Evolutionary conservation across 2,113 vertebrate genomes (phyloP).

Genomic region (Barbus barbus): DNA sequence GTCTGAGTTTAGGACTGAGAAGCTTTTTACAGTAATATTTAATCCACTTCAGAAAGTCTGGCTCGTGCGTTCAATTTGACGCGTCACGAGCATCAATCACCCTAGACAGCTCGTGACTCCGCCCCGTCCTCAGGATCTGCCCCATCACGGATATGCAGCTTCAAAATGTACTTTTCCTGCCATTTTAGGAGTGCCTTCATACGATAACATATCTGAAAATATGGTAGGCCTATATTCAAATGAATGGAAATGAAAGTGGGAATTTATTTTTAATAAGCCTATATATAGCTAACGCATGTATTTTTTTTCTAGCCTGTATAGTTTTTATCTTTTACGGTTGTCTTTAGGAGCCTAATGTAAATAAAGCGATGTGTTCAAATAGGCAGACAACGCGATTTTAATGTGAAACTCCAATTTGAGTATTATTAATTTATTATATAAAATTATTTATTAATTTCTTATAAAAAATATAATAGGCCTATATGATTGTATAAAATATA

Average conservation of each 20-base stretch:
- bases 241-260: background rate
- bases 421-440: too few species aligned
- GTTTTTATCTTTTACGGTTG: too few species aligned
- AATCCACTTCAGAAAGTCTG: background rate
- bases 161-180: background rate
- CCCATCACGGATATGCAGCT: background rate
- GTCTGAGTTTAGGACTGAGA: constrained; percentile 1
- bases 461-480: too few species aligned
- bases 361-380: too few species aligned
- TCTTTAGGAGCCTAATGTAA: too few species aligned
- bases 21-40: constrained; percentile 3
- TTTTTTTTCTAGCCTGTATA: too few species aligned
- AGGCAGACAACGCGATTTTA: too few species aligned
- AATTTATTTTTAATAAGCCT: background rate
- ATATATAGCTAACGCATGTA: too few species aligned
- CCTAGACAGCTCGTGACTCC: constrained; percentile 7
- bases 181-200: background rate
- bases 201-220: background rate
- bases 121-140: background rate
- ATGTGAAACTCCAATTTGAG: too few species aligned
- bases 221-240: background rate
- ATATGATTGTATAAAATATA: too few species aligned
- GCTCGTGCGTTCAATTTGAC: constrained; percentile 6
- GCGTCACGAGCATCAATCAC: constrained; percentile 12
- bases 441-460: too few species aligned